Evolutionary conservation across 2,888 invertebrate genomes (phyloP), one percentile per base, ranked within the genome.

Genomic region (Galerucella pusilla): DNA sequence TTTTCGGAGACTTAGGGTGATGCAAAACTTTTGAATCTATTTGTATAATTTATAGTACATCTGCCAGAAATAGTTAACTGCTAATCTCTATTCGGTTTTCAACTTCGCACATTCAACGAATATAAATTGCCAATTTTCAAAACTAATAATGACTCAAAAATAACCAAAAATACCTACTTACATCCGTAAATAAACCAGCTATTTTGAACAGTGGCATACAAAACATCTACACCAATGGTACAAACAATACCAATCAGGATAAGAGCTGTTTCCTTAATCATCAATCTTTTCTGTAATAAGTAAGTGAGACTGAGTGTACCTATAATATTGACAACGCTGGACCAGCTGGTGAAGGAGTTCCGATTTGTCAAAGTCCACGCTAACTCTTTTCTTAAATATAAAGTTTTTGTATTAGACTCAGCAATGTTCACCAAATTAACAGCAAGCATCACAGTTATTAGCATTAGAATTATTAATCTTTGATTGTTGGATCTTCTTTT

Each of bases 261-360:
- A 12, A 71, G 16, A 9, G 49, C 1, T 10, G 35, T 42, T 54
- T 71, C 71, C 12, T 71, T 54, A 3, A 54, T 64, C n/a, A 52
- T 54, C 6, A 71, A n/a, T 16, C 42, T 54, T 12, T 64, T 71
- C 6, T 71, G 25, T 16, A 71, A 12, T 28, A 71, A 16, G 42
- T 52, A 71, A 6, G 54, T 71, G 12, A 49, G 2, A 12, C n/a
- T 9, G 16, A 54, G 14, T 28, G 71, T 64, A 64, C 42, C 9
- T 10, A 52, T n/a, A 11, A 64, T 42, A 35, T 5, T 10, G 35
- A 71, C 7, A 3, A 71, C 46, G 49, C 45, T 64, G 14, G 64
- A 52, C 64, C 54, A 63, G 5, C 52, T 35, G 10, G 12, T 35
- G 16, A 71, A 71, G 3, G 42, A 12, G 54, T 71, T 71, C 42